Evolutionary conservation across 1,140 invertebrate genomes (phyloP), one percentile per base, ranked within the genome.

Genomic region (Proctacanthus coquilletti): DNA sequence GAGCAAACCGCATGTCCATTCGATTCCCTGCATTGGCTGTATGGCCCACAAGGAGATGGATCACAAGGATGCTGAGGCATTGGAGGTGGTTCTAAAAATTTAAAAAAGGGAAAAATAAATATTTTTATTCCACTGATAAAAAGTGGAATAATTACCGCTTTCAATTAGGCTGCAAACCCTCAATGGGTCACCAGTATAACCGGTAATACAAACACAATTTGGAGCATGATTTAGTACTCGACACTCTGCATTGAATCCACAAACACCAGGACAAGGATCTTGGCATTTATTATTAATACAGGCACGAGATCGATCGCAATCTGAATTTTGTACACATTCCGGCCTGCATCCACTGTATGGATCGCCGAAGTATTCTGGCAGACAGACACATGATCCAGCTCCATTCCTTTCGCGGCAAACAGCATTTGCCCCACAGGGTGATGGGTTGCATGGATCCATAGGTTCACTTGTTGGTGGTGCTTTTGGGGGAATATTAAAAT

Each of bases 1-100:
- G 80, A 76, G 48, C 84, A 88, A n/a, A 84, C 78, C 4, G 81
- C 83, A 45, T 84, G 79, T 14, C 71, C 75, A 48, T 84, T 75
- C 36, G 49, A 44, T 17, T 59, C 52, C 21, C 46, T 45, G 40
- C 66, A 68, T 49, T 78, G 67, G 51, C 80, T 84, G 50, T 87
- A 82, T 0, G 79, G 77, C 38, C 83, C 83, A 52, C 83, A 88
- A 9, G 84, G 84, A 4, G 80, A 81, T 6, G 79, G 80, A 42
- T 74, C 64, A 48, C 84, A 88, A 4, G 82, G 79, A 38, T 50
- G 54, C 11, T 49, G 44, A 60, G 43, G 62, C 10, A 60, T 52
- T 41, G 66, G 51, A 27, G 55, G 48, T 34, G 53, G 6, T 6
- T 15, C 4, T 5, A 18, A 27, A 27, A 9, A n/a, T 9, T 27